phyloP scores from a whole-genome alignment of 2,797 vertebrate genomes.

The Intellagama lesueurii region DNA sequence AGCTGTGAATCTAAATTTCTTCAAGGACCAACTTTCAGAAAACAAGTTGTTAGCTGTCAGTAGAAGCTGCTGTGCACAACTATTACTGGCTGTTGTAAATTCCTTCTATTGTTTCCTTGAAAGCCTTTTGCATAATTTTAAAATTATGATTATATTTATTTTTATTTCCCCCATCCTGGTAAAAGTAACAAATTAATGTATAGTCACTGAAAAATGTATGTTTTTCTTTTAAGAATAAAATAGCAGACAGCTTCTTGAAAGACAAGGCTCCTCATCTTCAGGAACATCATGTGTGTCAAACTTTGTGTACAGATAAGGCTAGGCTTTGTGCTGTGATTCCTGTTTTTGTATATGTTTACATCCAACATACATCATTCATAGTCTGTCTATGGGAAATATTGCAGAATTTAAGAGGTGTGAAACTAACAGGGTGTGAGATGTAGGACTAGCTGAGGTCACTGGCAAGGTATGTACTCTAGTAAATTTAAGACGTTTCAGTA shows the following conservation, averaged over 20 bases:
- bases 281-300: not conserved
- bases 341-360: not conserved
- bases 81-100: not conserved
- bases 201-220: not conserved
- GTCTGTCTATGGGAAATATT: not conserved
- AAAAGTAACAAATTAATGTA: not conserved
- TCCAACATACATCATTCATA: not conserved
- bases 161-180: too few relatives aligned
- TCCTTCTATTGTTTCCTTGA: too few relatives aligned
- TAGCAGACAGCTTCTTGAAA: not conserved
- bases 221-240: not conserved
- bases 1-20: not conserved
- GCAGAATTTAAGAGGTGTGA: not conserved
- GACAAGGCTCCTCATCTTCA: not conserved
- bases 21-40: not conserved
- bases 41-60: not conserved
- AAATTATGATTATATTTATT: not conserved
- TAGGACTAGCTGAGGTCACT: not conserved
- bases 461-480: not conserved
- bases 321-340: not conserved
- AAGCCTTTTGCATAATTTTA: not conserved
- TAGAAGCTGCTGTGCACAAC: not conserved
- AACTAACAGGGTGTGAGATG: slow-evolving; percentile 1
- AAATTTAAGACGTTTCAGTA: not conserved
- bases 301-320: too few relatives aligned